Evolutionary conservation across 37 sponge, comb jelly and placozoan genomes (phyloP), one percentile per base, ranked within the genome.

Genomic region (Aplysina aerophoba): DNA sequence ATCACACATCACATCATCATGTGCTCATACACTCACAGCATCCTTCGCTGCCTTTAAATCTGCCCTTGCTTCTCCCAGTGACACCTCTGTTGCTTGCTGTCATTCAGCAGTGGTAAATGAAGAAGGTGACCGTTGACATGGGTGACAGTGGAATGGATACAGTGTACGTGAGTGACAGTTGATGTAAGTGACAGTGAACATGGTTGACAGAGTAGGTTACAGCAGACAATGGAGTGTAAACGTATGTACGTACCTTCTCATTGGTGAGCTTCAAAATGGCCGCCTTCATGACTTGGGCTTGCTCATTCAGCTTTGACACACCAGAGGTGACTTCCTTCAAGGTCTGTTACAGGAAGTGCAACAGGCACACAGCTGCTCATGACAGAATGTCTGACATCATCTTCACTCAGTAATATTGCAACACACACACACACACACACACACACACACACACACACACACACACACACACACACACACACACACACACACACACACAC

Each of bases 301-400:
- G 78, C 3, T 75, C 78, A 75, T 75, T 75, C 44, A 75, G 78
- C 53, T 75, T 75, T 41, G 78, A 75, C 15, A 75, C 78, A 40
- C 78, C 53, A 40, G n/a, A 0, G 3, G 38, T 75, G 24, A 75
- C 40, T 44, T 75, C 78, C 78, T 75, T 75, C 54, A 75, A 25
- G 11, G 78, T 75, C 78, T 75, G 71, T 14, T 14, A 25, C 4
- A 4, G 27, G 63, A 3, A 27, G 25, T 4, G 12, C 4, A 69
- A 16, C 28, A 69, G 30, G 34, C 6, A 35, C 22, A 11, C 13
- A 11, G 6, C 27, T 30, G 71, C 34, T 27, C 30, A 6, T 35
- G 33, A 31, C 13, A 5, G 30, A 30, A 8, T 30, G 34, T 30
- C 28, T 35, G 34, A 69, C 34, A 17, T 13, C 27, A 44, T 22